These are phyloP conservation scores for Neosilurus mollespiculum DNA, from an alignment of 2,797 vertebrate genomes.

Conservation along the genomic window DNA sequence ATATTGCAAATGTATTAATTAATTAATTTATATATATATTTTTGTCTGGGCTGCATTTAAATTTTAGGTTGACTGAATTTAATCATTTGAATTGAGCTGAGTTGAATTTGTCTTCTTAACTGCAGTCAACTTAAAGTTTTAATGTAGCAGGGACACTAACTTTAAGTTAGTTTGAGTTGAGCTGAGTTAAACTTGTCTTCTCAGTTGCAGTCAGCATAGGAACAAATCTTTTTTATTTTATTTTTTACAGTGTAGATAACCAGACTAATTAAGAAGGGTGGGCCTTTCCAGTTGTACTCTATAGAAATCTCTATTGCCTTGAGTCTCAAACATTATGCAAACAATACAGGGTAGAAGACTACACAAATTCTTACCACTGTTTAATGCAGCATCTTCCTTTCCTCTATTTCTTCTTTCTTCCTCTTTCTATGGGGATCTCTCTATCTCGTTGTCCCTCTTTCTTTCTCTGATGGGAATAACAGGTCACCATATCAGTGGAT, in stretches of 20 bases:
- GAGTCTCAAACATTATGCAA: slow-evolving; percentile 51
- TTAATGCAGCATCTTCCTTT: slow-evolving; percentile 71
- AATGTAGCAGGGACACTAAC: too few species aligned
- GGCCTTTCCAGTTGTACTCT: slow-evolving; percentile 67
- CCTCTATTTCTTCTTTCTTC: slow-evolving; percentile 34
- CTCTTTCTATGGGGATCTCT: slow-evolving; percentile 41
- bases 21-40: too few species aligned
- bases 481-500: slow-evolving; percentile 96
- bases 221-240: too few species aligned
- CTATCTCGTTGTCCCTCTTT: slow-evolving; percentile 13
- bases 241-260: not conserved
- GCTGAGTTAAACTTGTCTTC: too few species aligned
- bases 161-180: too few species aligned
- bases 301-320: slow-evolving; percentile 60
- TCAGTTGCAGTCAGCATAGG: too few species aligned
- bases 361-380: slow-evolving; percentile 47
- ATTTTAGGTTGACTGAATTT: too few species aligned
- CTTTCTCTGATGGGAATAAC: slow-evolving; percentile 56
- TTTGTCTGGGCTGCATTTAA: too few species aligned
- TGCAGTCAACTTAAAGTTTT: too few species aligned
- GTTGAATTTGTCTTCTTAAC: too few species aligned
- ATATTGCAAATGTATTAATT: not conserved
- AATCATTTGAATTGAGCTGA: too few species aligned
- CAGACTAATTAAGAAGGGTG: not conserved
- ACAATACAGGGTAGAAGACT: slow-evolving; percentile 46